A percentile compares a stretch with the other conserved stretches of the same genome.
phyloP scores from a whole-genome alignment of 2,888 invertebrate genomes.

The Aradus depressus region DNA sequence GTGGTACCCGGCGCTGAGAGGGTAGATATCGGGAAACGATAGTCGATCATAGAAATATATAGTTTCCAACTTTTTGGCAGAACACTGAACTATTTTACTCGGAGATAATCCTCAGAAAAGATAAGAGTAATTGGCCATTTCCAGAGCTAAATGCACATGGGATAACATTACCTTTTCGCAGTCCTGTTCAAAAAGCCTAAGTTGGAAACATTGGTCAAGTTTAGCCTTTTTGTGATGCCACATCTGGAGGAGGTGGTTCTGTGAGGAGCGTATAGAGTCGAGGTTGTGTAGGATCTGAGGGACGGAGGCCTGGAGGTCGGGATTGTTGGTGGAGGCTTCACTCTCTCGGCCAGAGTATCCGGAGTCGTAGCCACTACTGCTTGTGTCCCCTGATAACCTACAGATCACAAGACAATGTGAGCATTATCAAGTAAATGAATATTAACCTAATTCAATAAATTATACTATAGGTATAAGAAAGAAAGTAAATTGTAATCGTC shows the following conservation, averaged over 20 bases:
- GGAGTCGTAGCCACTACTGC: slow-evolving; percentile 54
- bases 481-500: too few relatives aligned
- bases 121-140: background rate
- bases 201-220: slow-evolving; percentile 91
- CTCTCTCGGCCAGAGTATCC: slow-evolving; percentile 63
- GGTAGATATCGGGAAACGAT: too few relatives aligned
- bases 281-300: slow-evolving; percentile 67
- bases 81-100: background rate
- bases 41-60: background rate
- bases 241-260: slow-evolving; percentile 80
- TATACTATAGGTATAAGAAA: too few relatives aligned
- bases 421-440: too few relatives aligned
- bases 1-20: too few relatives aligned
- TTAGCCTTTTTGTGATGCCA: slow-evolving; percentile 94
- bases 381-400: slow-evolving; percentile 43
- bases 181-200: slow-evolving; percentile 91
- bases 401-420: too few relatives aligned
- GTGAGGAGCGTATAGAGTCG: slow-evolving; percentile 76
- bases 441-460: too few relatives aligned
- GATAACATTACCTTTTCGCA: slow-evolving; percentile 68
- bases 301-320: slow-evolving; percentile 50
- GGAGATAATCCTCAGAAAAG: background rate
- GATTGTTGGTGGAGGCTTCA: slow-evolving; percentile 48
- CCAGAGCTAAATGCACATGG: background rate
- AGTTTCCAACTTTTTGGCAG: background rate